Percentiles rank a stretch among this genome's conserved stretches.
Evolutionary conservation across 2,888 invertebrate species (phyloP).

Genomic region (Drosophila planitibia): DNA sequence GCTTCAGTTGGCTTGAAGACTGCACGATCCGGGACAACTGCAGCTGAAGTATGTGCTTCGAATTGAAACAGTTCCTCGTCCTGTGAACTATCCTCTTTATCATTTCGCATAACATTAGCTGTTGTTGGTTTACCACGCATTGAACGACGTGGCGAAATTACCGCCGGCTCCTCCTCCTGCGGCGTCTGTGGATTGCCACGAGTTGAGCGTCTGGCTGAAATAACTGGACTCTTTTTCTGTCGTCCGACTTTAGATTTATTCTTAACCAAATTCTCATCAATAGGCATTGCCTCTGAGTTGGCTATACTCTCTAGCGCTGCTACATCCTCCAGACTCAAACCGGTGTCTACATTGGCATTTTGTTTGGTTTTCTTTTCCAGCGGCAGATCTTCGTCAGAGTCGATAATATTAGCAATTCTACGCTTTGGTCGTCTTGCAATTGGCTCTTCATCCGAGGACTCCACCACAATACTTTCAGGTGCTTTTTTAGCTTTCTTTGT

Average conservation of each 20-base stretch:
- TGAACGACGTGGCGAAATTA: slow-evolving; percentile 11
- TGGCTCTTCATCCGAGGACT: slow-evolving; percentile 6
- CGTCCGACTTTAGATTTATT: neutral
- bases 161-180: neutral
- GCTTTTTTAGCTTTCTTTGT: slow-evolving; percentile 24
- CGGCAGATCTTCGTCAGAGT: slow-evolving; percentile 8
- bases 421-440: neutral
- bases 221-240: neutral
- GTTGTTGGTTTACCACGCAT: slow-evolving; percentile 3
- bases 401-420: neutral
- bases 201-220: slow-evolving; percentile 33
- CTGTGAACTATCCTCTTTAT: slow-evolving; percentile 26
- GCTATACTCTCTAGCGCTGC: neutral
- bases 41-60: slow-evolving; percentile 9
- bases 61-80: slow-evolving; percentile 55
- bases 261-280: slow-evolving; percentile 10
- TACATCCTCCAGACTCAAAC: neutral
- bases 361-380: slow-evolving; percentile 5
- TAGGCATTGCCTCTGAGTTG: neutral
- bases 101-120: neutral
- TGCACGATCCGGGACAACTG: slow-evolving; percentile 3
- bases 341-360: neutral
- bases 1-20: neutral
- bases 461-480: neutral
- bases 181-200: slow-evolving; percentile 26